Evolutionary conservation across 2,888 invertebrate species (phyloP).

Genomic region (Margaritifera margaritifera): DNA sequence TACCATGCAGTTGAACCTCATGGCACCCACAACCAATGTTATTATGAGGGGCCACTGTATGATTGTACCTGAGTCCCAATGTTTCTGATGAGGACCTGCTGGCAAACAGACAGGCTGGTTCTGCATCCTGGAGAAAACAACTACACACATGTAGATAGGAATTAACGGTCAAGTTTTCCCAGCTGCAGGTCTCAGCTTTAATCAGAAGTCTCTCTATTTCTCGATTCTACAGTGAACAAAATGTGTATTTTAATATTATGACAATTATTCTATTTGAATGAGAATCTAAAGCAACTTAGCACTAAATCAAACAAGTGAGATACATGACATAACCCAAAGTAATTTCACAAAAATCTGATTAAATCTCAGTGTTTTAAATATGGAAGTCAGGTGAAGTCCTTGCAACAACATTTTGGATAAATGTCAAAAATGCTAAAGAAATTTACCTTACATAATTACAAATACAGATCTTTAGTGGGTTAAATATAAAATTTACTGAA

Average conservation of each 20-base stretch:
- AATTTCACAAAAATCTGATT: too few relatives aligned
- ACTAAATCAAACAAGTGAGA: constrained; percentile 1
- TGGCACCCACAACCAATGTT: too few relatives aligned
- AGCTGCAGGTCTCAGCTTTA: constrained; percentile 56
- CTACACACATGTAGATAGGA: constrained; percentile 80
- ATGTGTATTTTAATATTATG: not conserved
- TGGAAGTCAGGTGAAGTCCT: too few relatives aligned
- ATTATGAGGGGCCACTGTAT: too few relatives aligned
- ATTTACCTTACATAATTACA: too few relatives aligned
- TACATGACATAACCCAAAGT: too few relatives aligned
- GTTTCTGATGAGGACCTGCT: constrained; percentile 59
- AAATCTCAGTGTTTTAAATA: too few relatives aligned
- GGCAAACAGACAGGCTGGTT: constrained; percentile 80
- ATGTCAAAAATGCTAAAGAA: too few relatives aligned
- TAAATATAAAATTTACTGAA: too few relatives aligned
- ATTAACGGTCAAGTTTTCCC: constrained; percentile 56
- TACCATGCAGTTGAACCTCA: too few relatives aligned
- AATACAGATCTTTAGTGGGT: too few relatives aligned
- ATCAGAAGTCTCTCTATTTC: constrained; percentile 46
- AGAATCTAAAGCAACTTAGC: not conserved
- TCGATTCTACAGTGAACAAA: constrained; percentile 43
- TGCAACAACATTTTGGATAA: too few relatives aligned
- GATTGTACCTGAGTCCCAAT: constrained; percentile 58
- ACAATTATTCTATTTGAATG: not conserved
- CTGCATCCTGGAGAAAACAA: constrained; percentile 84